Evolutionary conservation across 2,888 invertebrate species (phyloP), one percentile per base, ranked within the genome.

Genomic region (Hemistola chrysoprasaria): DNA sequence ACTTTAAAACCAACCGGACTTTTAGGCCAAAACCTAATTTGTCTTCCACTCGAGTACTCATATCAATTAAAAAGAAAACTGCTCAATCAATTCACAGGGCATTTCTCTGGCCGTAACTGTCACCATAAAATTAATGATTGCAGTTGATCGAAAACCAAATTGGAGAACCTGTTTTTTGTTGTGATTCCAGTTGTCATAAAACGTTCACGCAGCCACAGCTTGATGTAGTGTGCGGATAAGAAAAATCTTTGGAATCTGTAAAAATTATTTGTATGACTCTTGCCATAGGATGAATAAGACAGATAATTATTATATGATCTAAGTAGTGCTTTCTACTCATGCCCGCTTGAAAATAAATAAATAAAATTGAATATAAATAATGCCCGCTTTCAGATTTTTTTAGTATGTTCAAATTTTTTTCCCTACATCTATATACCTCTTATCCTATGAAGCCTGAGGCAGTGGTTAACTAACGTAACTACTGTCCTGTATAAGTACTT

Each of bases 111-210:
- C 37, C 44, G 37, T 52, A 54, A 46, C 45, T 52, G 52, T 55
- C 53, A 47, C 50, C 42, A 51, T 54, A 51, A 53, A 53, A 57
- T 28, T 46, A 47, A 33, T 45, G 55, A 54, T 50, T 42, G 45
- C 45, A 32, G 40, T 50, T 52, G 49, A 57, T 59, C 50, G 51
- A 56, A 52, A 52, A 48, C 36, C 52, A 47, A 59, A 54, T 53
- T 51, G 40, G 33, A 43, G 48, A 54, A 51, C 45, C 38, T 34
- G 44, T 40, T 52, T 51, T 46, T 48, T 52, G 47, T 47, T 50
- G 47, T 49, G 39, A 49, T 46, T 50, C 40, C 22, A 34, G 30
- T 37, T 26, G 30, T 39, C 33, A 32, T 49, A 50, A 48, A 50
- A 34, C 23, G 40, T 35, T 31, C 16, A 16, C 4, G 16, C 3